Evolutionary conservation across 2,797 vertebrate species (phyloP), one percentile per base, ranked within the genome.

Genomic region (Danio aesculapii): DNA sequence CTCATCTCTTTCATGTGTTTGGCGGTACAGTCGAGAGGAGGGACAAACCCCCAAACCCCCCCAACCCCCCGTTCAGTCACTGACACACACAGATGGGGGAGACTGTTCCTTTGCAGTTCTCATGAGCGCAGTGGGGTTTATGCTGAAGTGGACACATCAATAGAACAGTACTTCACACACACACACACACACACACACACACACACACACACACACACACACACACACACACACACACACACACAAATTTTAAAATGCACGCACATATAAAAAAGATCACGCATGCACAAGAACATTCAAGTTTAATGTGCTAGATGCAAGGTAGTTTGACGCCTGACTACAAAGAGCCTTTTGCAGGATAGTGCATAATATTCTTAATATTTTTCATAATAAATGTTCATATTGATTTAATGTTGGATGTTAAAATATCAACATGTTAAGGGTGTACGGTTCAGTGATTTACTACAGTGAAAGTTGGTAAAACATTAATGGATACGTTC

Each of bases 1-100:
- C 80, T 86, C 83, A 70, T 82, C 85, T 80, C 68, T 68, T 68
- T 75, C 77, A 77, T 82, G 58, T 74, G 66, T 61, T 82, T 73
- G 66, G 77, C 59, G 39, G 50, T 75, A 82, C 44, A 76, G 49
- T 68, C 12, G 53, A 58, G 67, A 66, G 55, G 79, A 75, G 30
- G 75, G 64, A 81, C 64, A 17, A 68, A 81, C 63, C 63, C 77
- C 8, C 75, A 75, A 64, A 6, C 6, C 6, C 11, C 16, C 16
- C 10, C 16, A 6, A n/a, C n/a, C n/a, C n/a, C 30, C 30, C 30
- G 30, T n/a, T n/a, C 55, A 43, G 13, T 59, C 39, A 64, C 39
- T 44, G 17, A 30, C 30, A 41, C 14, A 55, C 47, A 64, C 39
- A 64, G 41, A 77, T 10, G 61, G 63, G 57, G 68, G 58, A 9